A percentile compares a stretch with the other conserved stretches of the same genome.
Conservation (phyloP, 2,888 invertebrate species). For the Eudasyphora cyanicolor region DNA sequence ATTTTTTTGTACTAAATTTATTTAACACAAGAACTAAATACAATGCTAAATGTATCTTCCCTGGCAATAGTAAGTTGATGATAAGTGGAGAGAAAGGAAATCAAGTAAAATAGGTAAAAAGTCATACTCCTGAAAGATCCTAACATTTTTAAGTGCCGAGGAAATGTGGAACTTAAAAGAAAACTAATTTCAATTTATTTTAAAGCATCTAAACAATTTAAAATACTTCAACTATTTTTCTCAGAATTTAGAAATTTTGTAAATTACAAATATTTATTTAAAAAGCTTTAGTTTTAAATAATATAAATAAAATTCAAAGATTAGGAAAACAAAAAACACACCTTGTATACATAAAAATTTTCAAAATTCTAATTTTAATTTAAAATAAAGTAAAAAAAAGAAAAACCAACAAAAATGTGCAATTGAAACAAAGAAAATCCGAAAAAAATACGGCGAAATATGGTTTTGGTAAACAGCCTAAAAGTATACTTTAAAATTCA, state of each 20-base stretch:
- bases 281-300: slow-evolving; percentile 15
- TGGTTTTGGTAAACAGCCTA: slow-evolving; percentile 30
- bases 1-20: slow-evolving; percentile 26
- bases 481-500: slow-evolving; percentile 60
- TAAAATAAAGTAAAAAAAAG: neutral
- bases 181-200: neutral
- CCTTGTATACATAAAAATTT: slow-evolving; percentile 18
- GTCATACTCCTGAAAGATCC: neutral
- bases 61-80: neutral
- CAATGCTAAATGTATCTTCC: neutral
- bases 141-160: neutral
- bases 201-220: neutral
- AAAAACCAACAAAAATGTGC: slow-evolving; percentile 6
- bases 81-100: neutral
- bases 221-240: neutral
- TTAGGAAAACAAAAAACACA: neutral
- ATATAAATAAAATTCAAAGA: neutral
- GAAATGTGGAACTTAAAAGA: neutral
- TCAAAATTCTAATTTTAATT: slow-evolving; percentile 18
- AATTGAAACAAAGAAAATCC: slow-evolving; percentile 25
- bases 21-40: neutral
- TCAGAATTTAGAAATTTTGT: neutral
- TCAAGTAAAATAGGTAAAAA: neutral
- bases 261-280: neutral
- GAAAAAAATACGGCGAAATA: neutral